These are phyloP conservation scores for Phenacoccus solenopsis DNA, from an alignment of 1,140 invertebrate genomes.

Conservation along the genomic window DNA sequence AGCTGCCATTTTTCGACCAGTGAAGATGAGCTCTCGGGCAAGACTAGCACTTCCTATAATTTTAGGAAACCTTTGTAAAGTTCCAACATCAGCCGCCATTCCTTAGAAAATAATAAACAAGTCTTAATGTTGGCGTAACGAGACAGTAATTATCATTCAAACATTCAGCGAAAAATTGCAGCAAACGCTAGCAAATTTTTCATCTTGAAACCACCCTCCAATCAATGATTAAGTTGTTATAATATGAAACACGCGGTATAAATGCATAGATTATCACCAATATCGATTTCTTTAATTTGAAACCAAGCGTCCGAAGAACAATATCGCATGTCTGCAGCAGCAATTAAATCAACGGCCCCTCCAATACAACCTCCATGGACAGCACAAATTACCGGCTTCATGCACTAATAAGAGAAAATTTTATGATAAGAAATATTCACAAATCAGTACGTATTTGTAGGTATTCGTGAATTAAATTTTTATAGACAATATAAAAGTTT, in stretches of 20 bases:
- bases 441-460: background rate
- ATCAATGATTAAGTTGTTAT: background rate
- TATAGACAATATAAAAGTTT: conserved; percentile 10
- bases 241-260: too few relatives aligned
- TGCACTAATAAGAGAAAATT: conserved; percentile 48
- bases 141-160: background rate
- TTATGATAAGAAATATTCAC: conserved; percentile 34
- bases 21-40: conserved; percentile 74
- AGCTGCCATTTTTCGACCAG: conserved; percentile 65
- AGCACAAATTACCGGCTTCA: conserved; percentile 81
- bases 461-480: background rate
- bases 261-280: conserved; percentile 29
- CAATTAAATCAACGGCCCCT: conserved; percentile 75
- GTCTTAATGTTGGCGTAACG: background rate
- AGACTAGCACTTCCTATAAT: conserved; percentile 78
- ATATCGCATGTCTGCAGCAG: conserved; percentile 82
- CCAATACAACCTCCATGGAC: conserved; percentile 83
- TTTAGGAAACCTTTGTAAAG: conserved; percentile 86
- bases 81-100: conserved; percentile 91
- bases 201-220: too few relatives aligned
- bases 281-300: conserved; percentile 70
- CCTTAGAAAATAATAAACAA: conserved; percentile 26
- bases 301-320: conserved; percentile 85
- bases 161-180: too few relatives aligned
- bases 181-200: too few relatives aligned